Conservation (phyloP, 2,888 invertebrate species). For the Caradrina clavipalpis region DNA sequence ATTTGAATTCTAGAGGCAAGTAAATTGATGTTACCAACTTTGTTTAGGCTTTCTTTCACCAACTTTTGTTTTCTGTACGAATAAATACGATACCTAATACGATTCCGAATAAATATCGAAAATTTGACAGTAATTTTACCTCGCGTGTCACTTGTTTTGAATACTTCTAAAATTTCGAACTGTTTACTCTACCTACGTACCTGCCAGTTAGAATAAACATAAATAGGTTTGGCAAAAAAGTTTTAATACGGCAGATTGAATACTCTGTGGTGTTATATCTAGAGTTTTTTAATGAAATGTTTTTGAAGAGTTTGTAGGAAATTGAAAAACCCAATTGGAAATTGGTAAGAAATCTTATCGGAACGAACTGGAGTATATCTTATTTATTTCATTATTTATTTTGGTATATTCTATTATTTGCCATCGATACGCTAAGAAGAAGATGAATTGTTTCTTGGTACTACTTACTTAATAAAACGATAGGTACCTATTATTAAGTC, state of each 20-base stretch:
- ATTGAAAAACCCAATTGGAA: slow-evolving; percentile 22
- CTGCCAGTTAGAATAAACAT: not conserved
- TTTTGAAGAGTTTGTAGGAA: slow-evolving; percentile 18
- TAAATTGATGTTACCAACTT: slow-evolving; percentile 65
- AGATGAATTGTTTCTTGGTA: slow-evolving; percentile 18
- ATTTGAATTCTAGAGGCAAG: slow-evolving; percentile 60
- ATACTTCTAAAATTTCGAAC: not conserved
- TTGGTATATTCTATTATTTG: too few species aligned
- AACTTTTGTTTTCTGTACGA: slow-evolving; percentile 43
- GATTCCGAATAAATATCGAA: slow-evolving; percentile 20
- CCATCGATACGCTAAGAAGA: too few species aligned
- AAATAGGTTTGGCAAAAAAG: not conserved
- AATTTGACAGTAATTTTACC: not conserved
- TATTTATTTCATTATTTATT: too few species aligned
- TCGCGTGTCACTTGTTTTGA: slow-evolving; percentile 6
- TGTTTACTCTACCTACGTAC: too few species aligned
- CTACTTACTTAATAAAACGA: not conserved
- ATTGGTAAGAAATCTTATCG: slow-evolving; percentile 18
- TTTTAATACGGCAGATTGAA: not conserved
- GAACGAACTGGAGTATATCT: slow-evolving; percentile 3
- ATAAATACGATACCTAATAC: not conserved
- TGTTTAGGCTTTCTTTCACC: slow-evolving; percentile 50
- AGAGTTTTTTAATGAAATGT: not conserved
- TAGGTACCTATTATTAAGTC: not conserved
- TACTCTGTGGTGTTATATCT: not conserved